These are phyloP conservation scores for Etheostoma spectabile DNA, from an alignment of 2,113 vertebrate genomes.

Conservation along the genomic window DNA sequence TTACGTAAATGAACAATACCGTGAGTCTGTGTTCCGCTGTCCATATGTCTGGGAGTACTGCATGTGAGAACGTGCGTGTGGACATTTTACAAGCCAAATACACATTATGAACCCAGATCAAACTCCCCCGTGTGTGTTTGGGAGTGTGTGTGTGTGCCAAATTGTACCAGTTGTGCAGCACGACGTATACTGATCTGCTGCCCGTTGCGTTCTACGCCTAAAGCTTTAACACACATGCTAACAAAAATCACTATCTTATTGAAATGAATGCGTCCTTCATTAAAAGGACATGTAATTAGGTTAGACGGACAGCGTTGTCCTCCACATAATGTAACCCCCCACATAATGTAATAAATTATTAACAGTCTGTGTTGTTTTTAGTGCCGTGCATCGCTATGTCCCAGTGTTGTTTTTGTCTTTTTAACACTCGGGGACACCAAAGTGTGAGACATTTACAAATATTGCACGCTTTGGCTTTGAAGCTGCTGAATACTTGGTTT, in stretches of 20 bases:
- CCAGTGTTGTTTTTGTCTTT: background rate
- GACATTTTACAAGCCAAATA: background rate
- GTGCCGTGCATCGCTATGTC: background rate
- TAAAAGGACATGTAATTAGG: conserved; percentile 8
- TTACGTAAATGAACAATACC: conserved; percentile 12
- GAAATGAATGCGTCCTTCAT: conserved; percentile 6
- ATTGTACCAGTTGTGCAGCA: background rate
- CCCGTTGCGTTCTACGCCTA: conserved; percentile 15
- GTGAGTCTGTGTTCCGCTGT: background rate
- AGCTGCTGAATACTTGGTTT: background rate
- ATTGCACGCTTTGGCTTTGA: background rate
- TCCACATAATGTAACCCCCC: background rate
- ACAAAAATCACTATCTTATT: conserved; percentile 41
- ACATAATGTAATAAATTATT: too few species aligned
- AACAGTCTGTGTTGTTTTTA: background rate
- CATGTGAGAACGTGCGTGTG: conserved; percentile 6
- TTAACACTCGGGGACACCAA: background rate
- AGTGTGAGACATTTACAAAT: background rate
- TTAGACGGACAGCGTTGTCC: background rate
- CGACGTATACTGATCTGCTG: conserved; percentile 51
- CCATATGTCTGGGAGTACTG: background rate
- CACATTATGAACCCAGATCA: conserved; percentile 3
- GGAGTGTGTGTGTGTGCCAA: conserved; percentile 11
- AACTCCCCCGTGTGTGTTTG: background rate
- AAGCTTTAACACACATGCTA: conserved; percentile 15